Evolutionary conservation across 2,113 vertebrate genomes (phyloP).

Genomic region (Morone chrysops): DNA sequence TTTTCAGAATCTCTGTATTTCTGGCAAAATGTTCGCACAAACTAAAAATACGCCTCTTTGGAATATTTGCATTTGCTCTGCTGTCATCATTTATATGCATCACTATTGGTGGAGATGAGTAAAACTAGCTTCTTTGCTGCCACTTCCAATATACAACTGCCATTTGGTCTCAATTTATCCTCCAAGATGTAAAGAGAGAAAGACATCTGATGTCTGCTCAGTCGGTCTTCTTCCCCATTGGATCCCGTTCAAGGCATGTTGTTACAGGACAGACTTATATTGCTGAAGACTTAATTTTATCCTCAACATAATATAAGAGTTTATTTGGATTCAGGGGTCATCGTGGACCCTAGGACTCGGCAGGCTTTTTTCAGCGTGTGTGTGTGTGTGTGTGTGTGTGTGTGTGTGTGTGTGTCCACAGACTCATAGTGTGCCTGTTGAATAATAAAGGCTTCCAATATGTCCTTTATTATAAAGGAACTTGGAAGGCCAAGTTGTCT

Average conservation of each 20-base stretch:
- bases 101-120: not conserved
- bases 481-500: conserved; percentile 61
- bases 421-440: not conserved
- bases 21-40: not conserved
- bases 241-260: conserved; percentile 4
- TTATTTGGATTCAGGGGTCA: conserved; percentile 4
- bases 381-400: not conserved
- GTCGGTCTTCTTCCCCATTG: not conserved
- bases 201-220: not conserved
- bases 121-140: not conserved
- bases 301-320: conserved; percentile 24
- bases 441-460: conserved; percentile 56
- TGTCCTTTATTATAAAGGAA: conserved; percentile 65
- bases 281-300: conserved; percentile 38
- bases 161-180: not conserved
- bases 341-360: not conserved
- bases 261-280: conserved; percentile 1
- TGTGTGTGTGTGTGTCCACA: not conserved
- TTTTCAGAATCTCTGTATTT: not conserved
- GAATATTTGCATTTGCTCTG: conserved; percentile 1
- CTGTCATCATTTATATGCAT: not conserved
- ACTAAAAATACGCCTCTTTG: not conserved
- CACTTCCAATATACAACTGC: not conserved
- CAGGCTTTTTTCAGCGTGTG: conserved; percentile 6
- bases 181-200: not conserved